Conservation (phyloP, 1,140 invertebrate species). For the Cherax quadricarinatus region DNA sequence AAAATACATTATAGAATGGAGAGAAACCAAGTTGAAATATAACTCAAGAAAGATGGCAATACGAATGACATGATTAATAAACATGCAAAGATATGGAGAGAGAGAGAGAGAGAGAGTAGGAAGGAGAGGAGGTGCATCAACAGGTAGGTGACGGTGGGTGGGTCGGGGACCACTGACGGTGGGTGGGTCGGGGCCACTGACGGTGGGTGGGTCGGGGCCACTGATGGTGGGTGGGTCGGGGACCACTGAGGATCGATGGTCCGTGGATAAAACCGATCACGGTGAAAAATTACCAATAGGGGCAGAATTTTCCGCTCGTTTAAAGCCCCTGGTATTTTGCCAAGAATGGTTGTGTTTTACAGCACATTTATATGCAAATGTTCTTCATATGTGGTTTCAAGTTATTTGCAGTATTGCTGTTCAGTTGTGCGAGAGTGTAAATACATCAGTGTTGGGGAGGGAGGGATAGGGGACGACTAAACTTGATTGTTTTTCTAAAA, state of each 20-base stretch:
- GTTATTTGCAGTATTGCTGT: slow-evolving; percentile 12
- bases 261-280: slow-evolving; percentile 29
- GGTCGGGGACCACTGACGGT: not conserved
- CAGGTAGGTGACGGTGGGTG: slow-evolving; percentile 6
- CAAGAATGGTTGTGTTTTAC: slow-evolving; percentile 15
- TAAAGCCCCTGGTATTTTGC: not conserved
- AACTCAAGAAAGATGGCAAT: no score
- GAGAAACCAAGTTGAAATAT: no score
- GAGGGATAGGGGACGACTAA: no score
- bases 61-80: no score
- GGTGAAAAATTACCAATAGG: slow-evolving; percentile 38
- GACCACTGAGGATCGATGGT: not conserved
- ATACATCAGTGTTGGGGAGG: not conserved
- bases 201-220: not conserved
- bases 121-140: slow-evolving; percentile 20
- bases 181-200: not conserved
- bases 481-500: not conserved
- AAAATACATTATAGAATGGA: no score
- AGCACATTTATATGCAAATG: slow-evolving; percentile 22
- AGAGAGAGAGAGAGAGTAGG: slow-evolving; percentile 11
- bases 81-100: not conserved
- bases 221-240: not conserved
- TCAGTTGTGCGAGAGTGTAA: not conserved
- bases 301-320: slow-evolving; percentile 2
- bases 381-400: not conserved